Conservation (phyloP, 2,113 vertebrate species). For the Dipodomys merriami region DNA sequence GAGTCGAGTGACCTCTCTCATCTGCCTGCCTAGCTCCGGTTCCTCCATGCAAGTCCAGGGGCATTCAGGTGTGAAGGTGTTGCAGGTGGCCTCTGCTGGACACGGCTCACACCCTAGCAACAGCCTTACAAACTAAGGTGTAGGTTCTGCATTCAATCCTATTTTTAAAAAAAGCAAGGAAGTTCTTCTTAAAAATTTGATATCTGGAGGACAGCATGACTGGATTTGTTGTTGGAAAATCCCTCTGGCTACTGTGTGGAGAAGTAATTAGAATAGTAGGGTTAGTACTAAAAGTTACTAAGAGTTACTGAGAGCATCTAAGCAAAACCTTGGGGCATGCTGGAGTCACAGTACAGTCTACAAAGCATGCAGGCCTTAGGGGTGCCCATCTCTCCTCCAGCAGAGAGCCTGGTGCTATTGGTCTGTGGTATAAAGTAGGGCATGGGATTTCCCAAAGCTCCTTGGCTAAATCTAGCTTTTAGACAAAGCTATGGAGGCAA, state of each 20-base stretch:
- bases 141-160: background rate
- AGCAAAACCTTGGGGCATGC: background rate
- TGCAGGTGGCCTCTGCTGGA: no score
- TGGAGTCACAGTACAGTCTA: no score
- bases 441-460: no score
- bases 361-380: no score
- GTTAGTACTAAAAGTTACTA: no score
- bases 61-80: rapidly evolving
- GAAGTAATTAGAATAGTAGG: background rate
- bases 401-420: no score
- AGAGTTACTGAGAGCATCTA: no score
- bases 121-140: background rate
- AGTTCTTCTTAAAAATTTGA: background rate
- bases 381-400: no score
- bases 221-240: background rate
- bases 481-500: no score
- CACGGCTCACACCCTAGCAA: background rate
- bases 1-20: background rate
- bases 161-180: background rate
- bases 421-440: background rate
- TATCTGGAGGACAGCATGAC: background rate
- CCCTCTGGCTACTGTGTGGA: background rate
- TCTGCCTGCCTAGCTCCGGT: background rate
- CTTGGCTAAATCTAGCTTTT: no score
- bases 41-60: no score